phyloP scores from a whole-genome alignment of 2,797 vertebrate species.

The Tachyglossus aculeatus region DNA sequence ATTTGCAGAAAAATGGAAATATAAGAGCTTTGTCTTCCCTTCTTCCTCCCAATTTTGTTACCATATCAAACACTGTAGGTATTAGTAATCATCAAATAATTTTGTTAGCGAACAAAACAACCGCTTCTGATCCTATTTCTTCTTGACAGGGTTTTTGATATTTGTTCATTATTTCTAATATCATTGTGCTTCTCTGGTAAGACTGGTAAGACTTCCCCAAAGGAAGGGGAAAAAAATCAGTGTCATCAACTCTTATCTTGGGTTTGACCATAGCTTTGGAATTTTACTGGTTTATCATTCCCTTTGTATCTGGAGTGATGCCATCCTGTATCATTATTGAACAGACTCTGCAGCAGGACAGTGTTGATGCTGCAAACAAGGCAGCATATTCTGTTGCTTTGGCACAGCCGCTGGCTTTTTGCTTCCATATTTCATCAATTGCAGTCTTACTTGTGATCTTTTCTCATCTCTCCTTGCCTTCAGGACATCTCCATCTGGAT shows the following conservation, averaged over 20 bases:
- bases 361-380: slow-evolving; percentile 46
- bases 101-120: neutral
- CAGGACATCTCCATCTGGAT: no score
- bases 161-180: slow-evolving; percentile 16
- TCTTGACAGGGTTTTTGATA: slow-evolving; percentile 8
- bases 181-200: neutral
- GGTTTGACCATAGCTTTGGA: slow-evolving; percentile 20
- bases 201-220: no score
- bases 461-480: no score
- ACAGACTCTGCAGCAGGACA: slow-evolving; percentile 48
- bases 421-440: slow-evolving; percentile 46
- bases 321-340: slow-evolving; percentile 51
- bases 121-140: neutral
- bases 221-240: neutral
- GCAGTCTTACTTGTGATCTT: slow-evolving; percentile 43
- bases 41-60: rapidly evolving
- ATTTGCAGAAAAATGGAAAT: slow-evolving; percentile 13
- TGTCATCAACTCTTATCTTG: slow-evolving; percentile 50
- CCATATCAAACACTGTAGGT: slow-evolving; percentile 24
- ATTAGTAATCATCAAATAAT: slow-evolving; percentile 28
- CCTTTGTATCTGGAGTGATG: slow-evolving; percentile 54
- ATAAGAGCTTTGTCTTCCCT: slow-evolving; percentile 20
- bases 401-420: slow-evolving; percentile 45
- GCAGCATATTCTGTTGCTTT: slow-evolving; percentile 52
- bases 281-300: slow-evolving; percentile 57